Evolutionary conservation across 1,140 invertebrate genomes (phyloP).

Genomic region (Drosophila serrata): DNA sequence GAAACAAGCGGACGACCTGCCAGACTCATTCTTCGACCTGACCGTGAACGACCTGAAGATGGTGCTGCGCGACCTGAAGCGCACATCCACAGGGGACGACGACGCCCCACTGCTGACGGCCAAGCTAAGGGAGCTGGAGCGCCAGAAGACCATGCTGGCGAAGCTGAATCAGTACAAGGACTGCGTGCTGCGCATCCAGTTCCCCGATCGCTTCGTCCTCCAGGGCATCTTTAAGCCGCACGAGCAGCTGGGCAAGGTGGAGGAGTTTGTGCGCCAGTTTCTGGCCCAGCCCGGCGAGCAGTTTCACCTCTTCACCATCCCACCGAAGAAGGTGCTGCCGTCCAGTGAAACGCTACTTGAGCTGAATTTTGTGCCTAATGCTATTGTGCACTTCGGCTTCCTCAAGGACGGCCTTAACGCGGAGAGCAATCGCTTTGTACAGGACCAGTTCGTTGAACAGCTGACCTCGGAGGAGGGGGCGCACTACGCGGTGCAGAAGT

Average conservation of each 20-base stretch:
- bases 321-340: conserved; percentile 89
- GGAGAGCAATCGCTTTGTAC: conserved; percentile 41
- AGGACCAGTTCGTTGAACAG: conserved; percentile 56
- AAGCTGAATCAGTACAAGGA: conserved; percentile 89
- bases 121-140: conserved; percentile 87
- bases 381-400: conserved; percentile 90
- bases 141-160: conserved; percentile 87
- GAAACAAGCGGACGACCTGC: conserved; percentile 88
- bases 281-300: conserved; percentile 87
- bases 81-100: conserved; percentile 87
- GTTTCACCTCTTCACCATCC: conserved; percentile 92
- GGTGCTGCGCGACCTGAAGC: conserved; percentile 90
- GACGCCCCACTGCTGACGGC: conserved; percentile 89
- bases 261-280: conserved; percentile 90
- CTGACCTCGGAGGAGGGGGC: conserved; percentile 73
- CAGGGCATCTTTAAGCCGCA: conserved; percentile 91
- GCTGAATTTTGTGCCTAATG: conserved; percentile 90
- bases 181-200: conserved; percentile 92
- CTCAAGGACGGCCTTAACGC: conserved; percentile 67
- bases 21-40: conserved; percentile 94
- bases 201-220: conserved; percentile 92
- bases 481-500: conserved; percentile 71
- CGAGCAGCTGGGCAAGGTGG: conserved; percentile 89
- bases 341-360: conserved; percentile 88
- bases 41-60: conserved; percentile 91